Evolutionary conservation across 2,888 invertebrate species (phyloP), one percentile per base, ranked within the genome.

Genomic region (Laothoe populi): DNA sequence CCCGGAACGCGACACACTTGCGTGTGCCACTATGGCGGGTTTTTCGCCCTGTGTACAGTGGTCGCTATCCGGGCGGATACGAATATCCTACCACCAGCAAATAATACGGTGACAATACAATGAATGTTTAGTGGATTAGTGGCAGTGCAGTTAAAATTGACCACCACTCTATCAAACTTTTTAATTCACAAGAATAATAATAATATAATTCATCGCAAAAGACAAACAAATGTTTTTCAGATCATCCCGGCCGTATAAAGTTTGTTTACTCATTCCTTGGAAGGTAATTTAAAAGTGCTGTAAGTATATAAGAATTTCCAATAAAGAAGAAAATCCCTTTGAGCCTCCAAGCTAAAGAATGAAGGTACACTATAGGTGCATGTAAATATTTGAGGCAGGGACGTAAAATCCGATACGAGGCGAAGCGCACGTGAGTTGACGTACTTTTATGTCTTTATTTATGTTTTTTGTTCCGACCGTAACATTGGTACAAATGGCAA

Each of bases 371-470:
- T 40, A 35, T 53, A 53, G 31, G 59, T 35, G 63, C 65, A 62
- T 68, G 70, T 77, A 75, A 79, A 79, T 79, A 77, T 79, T 79
- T 78, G 72, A 75, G 66, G 65, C 63, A 57, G 62, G 61, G 64
- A 60, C 66, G 69, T 78, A 73, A 78, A 79, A 67, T 69, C 66
- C 67, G 64, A 66, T 69, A 68, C 67, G 69, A 70, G 64, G 58
- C n/a, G 45, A 8, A 58, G 26, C 63, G 31, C 42, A 45, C 57
- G 21, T 57, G 46, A 60, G 61, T 40, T 49, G 60, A 58, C 26
- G 11, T 35, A 58, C 24, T 58, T 57, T 58, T 58, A 38, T n/a
- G 23, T 42, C 57, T 58, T 40, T 58, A 58, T 58, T 38, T 40
- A 58, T 40, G 42, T 40, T 31, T 53, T 53, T 53, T 53, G 35